Evolutionary conservation across 1,140 invertebrate genomes (phyloP).

Genomic region (Sitophilus oryzae): DNA sequence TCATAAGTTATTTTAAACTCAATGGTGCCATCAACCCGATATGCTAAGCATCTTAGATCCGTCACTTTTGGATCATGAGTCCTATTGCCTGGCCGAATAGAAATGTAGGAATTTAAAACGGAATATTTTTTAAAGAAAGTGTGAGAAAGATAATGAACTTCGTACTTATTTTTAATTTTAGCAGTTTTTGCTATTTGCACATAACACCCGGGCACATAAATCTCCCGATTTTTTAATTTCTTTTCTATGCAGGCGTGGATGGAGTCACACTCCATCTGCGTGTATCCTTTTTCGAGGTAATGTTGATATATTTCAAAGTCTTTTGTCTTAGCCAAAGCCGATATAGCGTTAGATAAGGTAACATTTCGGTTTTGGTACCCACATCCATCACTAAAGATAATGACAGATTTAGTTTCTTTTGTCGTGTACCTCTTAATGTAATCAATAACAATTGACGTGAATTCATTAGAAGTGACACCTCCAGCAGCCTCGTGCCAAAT

Average conservation of each 20-base stretch:
- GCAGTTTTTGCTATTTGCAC: too few relatives aligned
- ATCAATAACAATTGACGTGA: neutral
- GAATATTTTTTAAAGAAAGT: too few relatives aligned
- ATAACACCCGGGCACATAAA: too few relatives aligned
- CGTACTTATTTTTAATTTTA: too few relatives aligned
- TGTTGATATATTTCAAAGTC: neutral
- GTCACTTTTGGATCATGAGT: too few relatives aligned
- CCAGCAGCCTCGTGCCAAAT: slow-evolving; percentile 2
- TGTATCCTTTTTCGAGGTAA: slow-evolving; percentile 3
- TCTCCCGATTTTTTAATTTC: slow-evolving; percentile 2
- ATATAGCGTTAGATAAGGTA: neutral
- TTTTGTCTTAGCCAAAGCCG: neutral
- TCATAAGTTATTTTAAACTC: slow-evolving; percentile 3
- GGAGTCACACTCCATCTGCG: slow-evolving; percentile 3
- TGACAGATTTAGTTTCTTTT: too few relatives aligned
- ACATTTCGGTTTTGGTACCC: neutral
- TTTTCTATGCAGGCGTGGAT: slow-evolving; percentile 1
- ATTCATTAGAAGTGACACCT: slow-evolving; percentile 1
- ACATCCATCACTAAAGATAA: too few relatives aligned
- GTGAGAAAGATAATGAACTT: too few relatives aligned
- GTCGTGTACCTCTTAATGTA: too few relatives aligned
- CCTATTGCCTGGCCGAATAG: too few relatives aligned
- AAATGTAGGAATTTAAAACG: too few relatives aligned
- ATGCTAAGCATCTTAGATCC: too few relatives aligned
- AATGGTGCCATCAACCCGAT: slow-evolving; percentile 1